Percentiles rank a stretch among this genome's conserved stretches.
phyloP scores from a whole-genome alignment of 1,140 invertebrate species.

The Magallana angulata region DNA sequence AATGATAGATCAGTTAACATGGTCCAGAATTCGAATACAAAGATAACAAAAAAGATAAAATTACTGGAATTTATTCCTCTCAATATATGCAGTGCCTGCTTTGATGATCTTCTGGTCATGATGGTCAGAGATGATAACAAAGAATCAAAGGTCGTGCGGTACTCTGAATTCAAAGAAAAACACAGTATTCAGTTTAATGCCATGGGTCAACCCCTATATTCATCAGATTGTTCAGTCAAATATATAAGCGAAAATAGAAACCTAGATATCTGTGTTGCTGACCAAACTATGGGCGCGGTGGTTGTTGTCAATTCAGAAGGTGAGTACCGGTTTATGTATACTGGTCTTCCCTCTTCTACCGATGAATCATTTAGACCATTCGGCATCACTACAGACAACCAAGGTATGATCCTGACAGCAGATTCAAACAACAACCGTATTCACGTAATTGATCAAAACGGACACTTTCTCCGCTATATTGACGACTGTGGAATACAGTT shows the following conservation, averaged over 20 bases:
- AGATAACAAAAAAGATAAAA: background rate
- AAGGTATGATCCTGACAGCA: background rate
- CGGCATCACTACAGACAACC: no score
- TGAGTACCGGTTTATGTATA: no score
- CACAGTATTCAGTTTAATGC: background rate
- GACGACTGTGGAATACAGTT: no score
- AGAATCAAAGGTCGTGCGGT: background rate
- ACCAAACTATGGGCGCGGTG: no score
- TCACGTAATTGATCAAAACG: background rate
- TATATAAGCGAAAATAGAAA: background rate
- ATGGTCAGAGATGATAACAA: background rate
- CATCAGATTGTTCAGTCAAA: background rate
- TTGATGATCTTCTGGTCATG: background rate
- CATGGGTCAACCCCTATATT: background rate
- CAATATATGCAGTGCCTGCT: background rate
- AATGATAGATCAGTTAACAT: background rate
- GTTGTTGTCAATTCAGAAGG: no score
- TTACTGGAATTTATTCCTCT: background rate
- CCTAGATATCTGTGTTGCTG: constrained; percentile 8
- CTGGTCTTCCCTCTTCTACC: no score
- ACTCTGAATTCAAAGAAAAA: background rate
- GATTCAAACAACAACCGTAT: background rate
- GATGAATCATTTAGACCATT: no score
- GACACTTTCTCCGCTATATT: no score
- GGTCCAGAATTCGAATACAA: background rate